Evolutionary conservation across 2,888 invertebrate species (phyloP).

Genomic region (Plebejus anna): DNA sequence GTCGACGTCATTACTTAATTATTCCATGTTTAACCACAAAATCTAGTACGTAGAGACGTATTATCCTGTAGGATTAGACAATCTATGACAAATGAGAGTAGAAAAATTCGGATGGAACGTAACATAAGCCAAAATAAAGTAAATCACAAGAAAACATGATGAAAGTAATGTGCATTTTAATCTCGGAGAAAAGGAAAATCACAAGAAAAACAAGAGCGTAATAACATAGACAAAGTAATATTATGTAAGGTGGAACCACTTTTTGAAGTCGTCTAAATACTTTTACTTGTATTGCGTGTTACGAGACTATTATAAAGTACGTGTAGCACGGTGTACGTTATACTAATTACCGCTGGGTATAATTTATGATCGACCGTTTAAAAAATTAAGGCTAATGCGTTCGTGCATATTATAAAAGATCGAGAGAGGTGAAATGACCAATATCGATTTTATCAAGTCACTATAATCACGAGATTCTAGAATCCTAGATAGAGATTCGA

Average conservation of each 20-base stretch:
- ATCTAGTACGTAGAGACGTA: no score
- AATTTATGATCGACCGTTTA: not conserved
- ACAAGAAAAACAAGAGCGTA: not conserved
- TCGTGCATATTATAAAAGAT: not conserved
- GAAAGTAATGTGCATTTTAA: not conserved
- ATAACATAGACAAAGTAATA: not conserved
- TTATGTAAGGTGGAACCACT: not conserved
- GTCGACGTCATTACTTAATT: not conserved
- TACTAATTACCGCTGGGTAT: not conserved
- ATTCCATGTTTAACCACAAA: not conserved
- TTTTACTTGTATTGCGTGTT: slow-evolving; percentile 22
- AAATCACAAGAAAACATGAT: slow-evolving; percentile 1
- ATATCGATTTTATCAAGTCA: not conserved
- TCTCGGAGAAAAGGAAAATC: not conserved
- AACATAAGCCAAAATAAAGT: not conserved
- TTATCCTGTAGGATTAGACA: no score
- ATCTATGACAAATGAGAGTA: not conserved
- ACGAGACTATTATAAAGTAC: slow-evolving; percentile 15
- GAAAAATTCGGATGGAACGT: no score
- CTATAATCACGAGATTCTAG: not conserved
- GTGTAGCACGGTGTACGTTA: slow-evolving; percentile 9
- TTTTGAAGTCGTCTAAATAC: slow-evolving; percentile 15
- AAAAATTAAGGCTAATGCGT: slow-evolving; percentile 12
- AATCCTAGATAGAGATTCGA: not conserved
- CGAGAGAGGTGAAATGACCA: not conserved